Conservation (phyloP, 2,113 vertebrate species). For the Chaetodon auriga region DNA sequence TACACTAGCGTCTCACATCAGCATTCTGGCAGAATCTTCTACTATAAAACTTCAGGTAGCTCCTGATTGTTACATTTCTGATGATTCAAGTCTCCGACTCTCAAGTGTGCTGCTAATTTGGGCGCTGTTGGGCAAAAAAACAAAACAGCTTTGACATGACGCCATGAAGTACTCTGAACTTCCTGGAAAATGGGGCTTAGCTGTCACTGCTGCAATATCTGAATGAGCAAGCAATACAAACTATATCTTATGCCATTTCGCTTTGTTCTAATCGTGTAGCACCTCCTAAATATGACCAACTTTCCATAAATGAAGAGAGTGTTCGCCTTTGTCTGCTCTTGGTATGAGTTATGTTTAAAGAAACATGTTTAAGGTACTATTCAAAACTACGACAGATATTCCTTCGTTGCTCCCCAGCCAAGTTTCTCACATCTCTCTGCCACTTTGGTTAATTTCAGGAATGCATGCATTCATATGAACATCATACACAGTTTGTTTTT, state of each 20-base stretch:
- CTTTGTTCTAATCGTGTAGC: slow-evolving; percentile 5
- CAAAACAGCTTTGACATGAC: not conserved
- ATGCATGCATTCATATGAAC: slow-evolving; percentile 80
- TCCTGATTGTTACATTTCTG: not conserved
- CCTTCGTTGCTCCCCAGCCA: slow-evolving; percentile 40
- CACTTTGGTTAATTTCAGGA: slow-evolving; percentile 80
- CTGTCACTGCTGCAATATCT: not conserved
- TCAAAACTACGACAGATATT: slow-evolving; percentile 35
- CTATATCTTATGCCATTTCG: not conserved
- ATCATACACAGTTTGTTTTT: slow-evolving; percentile 53
- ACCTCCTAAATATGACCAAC: slow-evolving; percentile 9
- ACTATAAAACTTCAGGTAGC: not conserved
- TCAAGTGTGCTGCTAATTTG: not conserved
- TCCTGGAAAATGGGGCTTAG: slow-evolving; percentile 52
- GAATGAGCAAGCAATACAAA: slow-evolving; percentile 2
- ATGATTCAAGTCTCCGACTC: not conserved
- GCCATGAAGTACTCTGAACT: not conserved
- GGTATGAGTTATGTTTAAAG: slow-evolving; percentile 6
- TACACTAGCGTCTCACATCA: not conserved
- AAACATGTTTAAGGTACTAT: slow-evolving; percentile 19
- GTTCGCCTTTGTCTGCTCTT: slow-evolving; percentile 9
- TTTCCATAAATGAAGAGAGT: slow-evolving; percentile 1
- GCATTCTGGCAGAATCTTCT: not conserved
- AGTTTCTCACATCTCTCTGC: slow-evolving; percentile 56
- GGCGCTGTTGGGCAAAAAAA: not conserved